These are phyloP conservation scores for Petromus typicus DNA, from an alignment of 2,113 vertebrate genomes.

Conservation along the genomic window DNA sequence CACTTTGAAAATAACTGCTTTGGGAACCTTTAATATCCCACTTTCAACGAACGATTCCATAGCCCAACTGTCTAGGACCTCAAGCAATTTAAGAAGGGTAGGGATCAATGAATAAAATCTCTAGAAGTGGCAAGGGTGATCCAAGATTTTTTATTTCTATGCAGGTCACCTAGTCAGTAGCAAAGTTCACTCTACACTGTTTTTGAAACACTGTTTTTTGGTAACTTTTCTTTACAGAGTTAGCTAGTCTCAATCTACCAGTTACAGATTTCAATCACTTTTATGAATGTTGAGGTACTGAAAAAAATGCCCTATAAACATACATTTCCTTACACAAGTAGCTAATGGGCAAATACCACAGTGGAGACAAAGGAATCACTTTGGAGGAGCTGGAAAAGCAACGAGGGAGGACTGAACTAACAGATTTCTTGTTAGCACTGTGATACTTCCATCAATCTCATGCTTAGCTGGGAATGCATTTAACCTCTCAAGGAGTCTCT, in stretches of 20 bases:
- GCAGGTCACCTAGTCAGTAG: not conserved
- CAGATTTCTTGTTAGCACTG: not conserved
- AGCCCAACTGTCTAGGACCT: not conserved
- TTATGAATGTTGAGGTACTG: not conserved
- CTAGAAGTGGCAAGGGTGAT: not conserved
- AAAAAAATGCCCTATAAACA: not conserved
- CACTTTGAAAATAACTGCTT: not conserved
- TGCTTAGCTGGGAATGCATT: not conserved
- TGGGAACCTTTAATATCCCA: not conserved
- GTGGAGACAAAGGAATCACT: not conserved
- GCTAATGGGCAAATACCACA: not conserved
- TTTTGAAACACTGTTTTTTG: constrained; percentile 26
- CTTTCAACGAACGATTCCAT: not conserved
- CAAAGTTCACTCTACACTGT: not conserved
- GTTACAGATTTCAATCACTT: not conserved
- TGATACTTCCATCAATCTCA: not conserved
- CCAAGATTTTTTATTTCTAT: not conserved
- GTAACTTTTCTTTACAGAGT: not conserved
- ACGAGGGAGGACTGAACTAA: not conserved
- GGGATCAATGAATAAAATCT: not conserved
- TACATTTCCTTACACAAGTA: not conserved
- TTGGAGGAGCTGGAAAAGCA: not conserved
- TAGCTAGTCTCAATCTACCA: not conserved
- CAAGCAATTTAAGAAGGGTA: not conserved
- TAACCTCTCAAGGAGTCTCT: not conserved